Evolutionary conservation across 2,888 invertebrate species (phyloP), one percentile per base, ranked within the genome.

Genomic region (Schizaphis graminum): DNA sequence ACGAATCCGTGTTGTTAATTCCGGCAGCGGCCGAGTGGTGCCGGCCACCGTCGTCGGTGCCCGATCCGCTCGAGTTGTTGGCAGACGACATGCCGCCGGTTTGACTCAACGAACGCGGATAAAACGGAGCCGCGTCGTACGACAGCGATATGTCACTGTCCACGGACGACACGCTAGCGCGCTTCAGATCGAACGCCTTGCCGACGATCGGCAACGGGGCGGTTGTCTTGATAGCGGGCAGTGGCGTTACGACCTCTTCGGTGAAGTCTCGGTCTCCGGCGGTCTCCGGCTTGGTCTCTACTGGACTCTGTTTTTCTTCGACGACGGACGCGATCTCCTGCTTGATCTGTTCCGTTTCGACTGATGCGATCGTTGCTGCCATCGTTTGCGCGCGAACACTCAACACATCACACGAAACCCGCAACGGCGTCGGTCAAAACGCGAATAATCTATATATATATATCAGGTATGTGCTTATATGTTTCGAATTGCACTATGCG

Each of bases 51-150:
- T 91, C 88, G 41, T 91, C 91, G 35, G 95, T 96, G 96, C 97
- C 97, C 88, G 97, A 97, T 49, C 97, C 96, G 95, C 97, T 97
- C 3, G 97, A 97, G 94, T 97, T 94, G 94, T 89, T 93, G 84
- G 90, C 86, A 35, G 49, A 92, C 77, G 94, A 94, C 87, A 93
- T 94, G 21, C 91, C 94, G 85, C 89, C 97, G 97, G 95, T 97
- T 97, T 95, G 96, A 96, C 57, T 94, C 95, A 95, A 89, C 94
- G 95, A 94, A 49, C 91, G 95, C 94, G 94, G 95, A 95, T 94
- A 94, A 49, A 92, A 95, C 95, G 94, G 95, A 94, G 94, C 96
- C 96, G 86, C 96, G 95, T 97, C 97, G 95, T 96, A 97, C 3
- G 96, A 96, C 61, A 97, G 95, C 86, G 97, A 97, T 10, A 97